Evolutionary conservation across 2,888 invertebrate genomes (phyloP).

Genomic region (Plusia festucae): DNA sequence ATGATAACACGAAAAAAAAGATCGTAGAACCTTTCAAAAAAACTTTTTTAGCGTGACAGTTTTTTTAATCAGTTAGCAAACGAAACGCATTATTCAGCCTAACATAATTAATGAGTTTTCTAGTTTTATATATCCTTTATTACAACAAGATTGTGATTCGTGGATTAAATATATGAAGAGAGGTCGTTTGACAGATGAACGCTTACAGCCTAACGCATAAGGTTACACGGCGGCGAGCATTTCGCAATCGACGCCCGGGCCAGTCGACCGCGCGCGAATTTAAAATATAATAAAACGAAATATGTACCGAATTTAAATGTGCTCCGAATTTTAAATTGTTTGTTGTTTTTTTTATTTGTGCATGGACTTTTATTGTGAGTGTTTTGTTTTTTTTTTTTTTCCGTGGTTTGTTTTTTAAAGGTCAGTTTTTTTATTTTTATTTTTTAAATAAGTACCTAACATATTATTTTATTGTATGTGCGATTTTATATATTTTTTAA

Average conservation of each 20-base stretch:
- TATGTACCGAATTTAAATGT: conserved; percentile 20
- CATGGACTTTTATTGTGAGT: conserved; percentile 47
- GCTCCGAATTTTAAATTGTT: conserved; percentile 3
- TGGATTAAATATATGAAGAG: conserved; percentile 55
- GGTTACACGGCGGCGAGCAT: conserved; percentile 62
- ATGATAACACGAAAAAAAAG: no score
- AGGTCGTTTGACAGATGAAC: conserved; percentile 59
- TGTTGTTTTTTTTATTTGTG: conserved; percentile 30
- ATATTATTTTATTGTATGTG: background rate
- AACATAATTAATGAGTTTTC: no score
- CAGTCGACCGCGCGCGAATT: conserved; percentile 52
- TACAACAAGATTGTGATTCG: conserved; percentile 36
- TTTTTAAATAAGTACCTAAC: background rate
- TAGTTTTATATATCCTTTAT: conserved; percentile 19
- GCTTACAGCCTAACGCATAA: conserved; percentile 48
- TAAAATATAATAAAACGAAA: conserved; percentile 34
- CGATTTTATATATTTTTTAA: no score
- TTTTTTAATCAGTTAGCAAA: background rate
- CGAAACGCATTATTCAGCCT: background rate
- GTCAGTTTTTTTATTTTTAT: background rate
- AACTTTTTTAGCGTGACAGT: no score
- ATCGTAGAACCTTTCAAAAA: no score
- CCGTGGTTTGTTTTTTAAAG: conserved; percentile 20
- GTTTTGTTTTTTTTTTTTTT: conserved; percentile 13
- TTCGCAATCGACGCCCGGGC: conserved; percentile 56